Evolutionary conservation across 2,797 vertebrate genomes (phyloP), one percentile per base, ranked within the genome.

Genomic region (Tenualosa thibaudeaui): DNA sequence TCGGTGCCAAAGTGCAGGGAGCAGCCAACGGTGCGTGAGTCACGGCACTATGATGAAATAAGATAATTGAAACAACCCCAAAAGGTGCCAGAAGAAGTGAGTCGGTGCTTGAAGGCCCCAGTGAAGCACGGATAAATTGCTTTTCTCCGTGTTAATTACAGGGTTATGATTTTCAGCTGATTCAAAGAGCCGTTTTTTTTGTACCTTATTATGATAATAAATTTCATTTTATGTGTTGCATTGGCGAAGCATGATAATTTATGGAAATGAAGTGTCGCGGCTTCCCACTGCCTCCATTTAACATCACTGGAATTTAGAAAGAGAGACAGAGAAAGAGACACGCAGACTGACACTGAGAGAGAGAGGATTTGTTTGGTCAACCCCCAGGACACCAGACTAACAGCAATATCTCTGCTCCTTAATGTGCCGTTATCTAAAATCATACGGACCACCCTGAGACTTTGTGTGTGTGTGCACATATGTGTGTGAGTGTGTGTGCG

Each of bases 101-200:
- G 84, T 82, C 85, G 86, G 88, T 85, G 88, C 90, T 87, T 81
- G 65, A 83, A 87, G 83, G 84, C 88, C 86, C 86, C 81, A 82
- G 71, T 88, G 89, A 91, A 91, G 91, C 90, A 81, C 81, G 26
- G 91, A 93, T 90, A 95, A 95, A 95, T 96, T 94, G 94, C 95
- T 96, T 96, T 95, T 93, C 89, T 94, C 92, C 86, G 86, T 90
- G 85, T 91, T 95, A 94, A 94, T 94, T 93, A 92, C 87, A 91
- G 91, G 93, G 93, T 94, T 92, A 93, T 95, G 93, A 93, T 95
- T 96, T 95, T 96, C 95, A 95, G 94, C 96, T 93, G 94, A 95
- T 94, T 89, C 87, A 91, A 88, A 83, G 87, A 93, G 91, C 91
- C 91, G 88, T 89, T 90, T 90, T 93, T 95, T 93, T 95, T 93